Conservation (phyloP, 2,797 vertebrate species). For the Amblyraja radiata region DNA sequence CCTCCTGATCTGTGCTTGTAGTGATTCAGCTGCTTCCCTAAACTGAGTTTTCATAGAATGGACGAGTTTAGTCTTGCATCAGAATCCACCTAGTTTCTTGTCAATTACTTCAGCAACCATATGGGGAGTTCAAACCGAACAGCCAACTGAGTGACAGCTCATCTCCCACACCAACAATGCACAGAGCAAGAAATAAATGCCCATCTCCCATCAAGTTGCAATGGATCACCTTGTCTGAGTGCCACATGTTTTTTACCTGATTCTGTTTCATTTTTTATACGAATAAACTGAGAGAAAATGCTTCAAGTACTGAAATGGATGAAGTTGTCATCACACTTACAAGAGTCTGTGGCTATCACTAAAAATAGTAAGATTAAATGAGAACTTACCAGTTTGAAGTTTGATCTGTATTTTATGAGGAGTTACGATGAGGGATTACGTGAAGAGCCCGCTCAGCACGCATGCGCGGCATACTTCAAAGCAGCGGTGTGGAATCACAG, state of each 20-base stretch:
- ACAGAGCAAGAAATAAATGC: background rate
- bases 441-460: no score
- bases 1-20: background rate
- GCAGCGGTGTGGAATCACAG: no score
- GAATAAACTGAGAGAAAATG: background rate
- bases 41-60: background rate
- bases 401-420: no score
- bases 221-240: background rate
- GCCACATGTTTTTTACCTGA: background rate
- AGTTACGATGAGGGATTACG: no score
- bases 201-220: background rate
- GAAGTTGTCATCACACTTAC: background rate
- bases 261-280: background rate
- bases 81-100: background rate
- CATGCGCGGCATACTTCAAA: no score
- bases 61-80: no score
- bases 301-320: background rate
- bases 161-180: background rate
- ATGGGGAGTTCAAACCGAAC: background rate
- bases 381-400: no score
- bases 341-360: background rate
- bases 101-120: background rate
- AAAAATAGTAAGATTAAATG: no score
- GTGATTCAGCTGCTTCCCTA: background rate
- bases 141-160: background rate